These are phyloP conservation scores for Reinhardtius hippoglossoides DNA, from an alignment of 2,113 vertebrate species.

Conservation along the genomic window DNA sequence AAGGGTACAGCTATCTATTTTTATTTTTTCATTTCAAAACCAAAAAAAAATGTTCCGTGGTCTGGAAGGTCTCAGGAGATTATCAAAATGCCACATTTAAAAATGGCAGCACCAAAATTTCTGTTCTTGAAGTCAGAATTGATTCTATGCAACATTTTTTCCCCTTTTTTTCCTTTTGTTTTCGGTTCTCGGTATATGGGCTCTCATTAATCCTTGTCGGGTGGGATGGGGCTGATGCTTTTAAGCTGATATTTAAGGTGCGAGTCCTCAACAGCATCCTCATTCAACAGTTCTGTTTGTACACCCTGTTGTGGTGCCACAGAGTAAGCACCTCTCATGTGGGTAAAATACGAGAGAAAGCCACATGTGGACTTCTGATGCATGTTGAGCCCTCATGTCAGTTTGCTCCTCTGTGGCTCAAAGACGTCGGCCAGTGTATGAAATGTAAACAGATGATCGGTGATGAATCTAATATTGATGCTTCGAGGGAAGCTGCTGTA, in stretches of 20 bases:
- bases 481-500: conserved; percentile 80
- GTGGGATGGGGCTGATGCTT: conserved; percentile 44
- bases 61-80: conserved; percentile 75
- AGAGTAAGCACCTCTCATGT: conserved; percentile 38
- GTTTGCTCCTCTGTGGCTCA: conserved; percentile 80
- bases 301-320: conserved; percentile 57
- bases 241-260: conserved; percentile 41
- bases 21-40: conserved; percentile 63
- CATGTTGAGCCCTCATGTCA: conserved; percentile 88
- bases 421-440: conserved; percentile 81
- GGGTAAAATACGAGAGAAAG: conserved; percentile 35
- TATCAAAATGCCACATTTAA: conserved; percentile 56
- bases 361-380: conserved; percentile 79
- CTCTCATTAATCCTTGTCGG: conserved; percentile 33
- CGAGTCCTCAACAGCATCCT: conserved; percentile 32
- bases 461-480: conserved; percentile 43
- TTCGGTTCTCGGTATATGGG: conserved; percentile 19
- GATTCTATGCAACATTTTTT: conserved; percentile 84
- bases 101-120: conserved; percentile 72
- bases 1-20: conserved; percentile 66
- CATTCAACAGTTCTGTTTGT: conserved; percentile 39
- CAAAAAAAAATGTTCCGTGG: conserved; percentile 59
- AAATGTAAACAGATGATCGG: conserved; percentile 46
- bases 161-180: not conserved
- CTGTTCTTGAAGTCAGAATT: conserved; percentile 65